Evolutionary conservation across 2,797 vertebrate species (phyloP).

Genomic region (Cuniculus paca): DNA sequence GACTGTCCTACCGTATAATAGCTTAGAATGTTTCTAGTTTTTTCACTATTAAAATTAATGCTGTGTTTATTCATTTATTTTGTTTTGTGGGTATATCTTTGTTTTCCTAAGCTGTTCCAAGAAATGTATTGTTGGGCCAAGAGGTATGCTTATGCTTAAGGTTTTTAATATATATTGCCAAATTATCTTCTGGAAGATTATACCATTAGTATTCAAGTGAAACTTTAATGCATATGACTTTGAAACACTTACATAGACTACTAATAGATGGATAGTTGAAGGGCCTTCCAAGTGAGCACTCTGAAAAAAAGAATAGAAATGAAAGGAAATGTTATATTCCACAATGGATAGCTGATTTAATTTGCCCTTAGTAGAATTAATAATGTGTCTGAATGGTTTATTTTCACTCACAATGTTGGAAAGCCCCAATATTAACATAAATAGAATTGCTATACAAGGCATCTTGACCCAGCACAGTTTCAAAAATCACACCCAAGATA

Average conservation of each 20-base stretch:
- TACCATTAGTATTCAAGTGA: neutral
- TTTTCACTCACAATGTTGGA: neutral
- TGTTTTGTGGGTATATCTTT: neutral
- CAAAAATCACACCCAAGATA: neutral
- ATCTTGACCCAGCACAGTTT: neutral
- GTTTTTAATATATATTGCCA: neutral
- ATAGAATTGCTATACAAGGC: neutral
- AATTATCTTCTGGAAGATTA: neutral
- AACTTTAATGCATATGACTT: neutral
- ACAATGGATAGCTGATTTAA: neutral
- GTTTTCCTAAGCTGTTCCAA: constrained; percentile 1
- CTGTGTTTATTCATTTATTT: neutral
- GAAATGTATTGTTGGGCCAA: neutral
- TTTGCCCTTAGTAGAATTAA: neutral
- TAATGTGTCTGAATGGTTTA: neutral
- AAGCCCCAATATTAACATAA: neutral
- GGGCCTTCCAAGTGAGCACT: neutral
- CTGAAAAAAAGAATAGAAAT: neutral
- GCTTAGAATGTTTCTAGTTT: neutral
- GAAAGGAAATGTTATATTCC: neutral
- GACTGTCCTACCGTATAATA: neutral
- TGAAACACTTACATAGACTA: neutral
- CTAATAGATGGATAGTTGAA: neutral
- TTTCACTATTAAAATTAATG: neutral
- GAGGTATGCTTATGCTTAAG: neutral